phyloP scores from a whole-genome alignment of 2,113 vertebrate species.

The Nothocercus nigrocapillus region DNA sequence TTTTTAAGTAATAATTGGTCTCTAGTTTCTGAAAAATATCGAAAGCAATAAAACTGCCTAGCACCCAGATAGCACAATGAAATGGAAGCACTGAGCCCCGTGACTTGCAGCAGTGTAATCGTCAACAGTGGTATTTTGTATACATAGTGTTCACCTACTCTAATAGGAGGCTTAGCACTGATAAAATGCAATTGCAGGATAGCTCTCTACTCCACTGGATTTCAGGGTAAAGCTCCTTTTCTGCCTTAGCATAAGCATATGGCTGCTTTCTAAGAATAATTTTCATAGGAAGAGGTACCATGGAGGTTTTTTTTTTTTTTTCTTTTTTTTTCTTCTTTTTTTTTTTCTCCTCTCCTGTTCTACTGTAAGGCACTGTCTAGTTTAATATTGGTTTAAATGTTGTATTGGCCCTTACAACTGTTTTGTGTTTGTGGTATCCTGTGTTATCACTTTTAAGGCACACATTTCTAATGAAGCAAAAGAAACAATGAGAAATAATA shows the following conservation, averaged over 20 bases:
- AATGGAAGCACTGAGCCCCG: neutral
- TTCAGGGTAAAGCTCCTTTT: slow-evolving; percentile 39
- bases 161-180: slow-evolving; percentile 38
- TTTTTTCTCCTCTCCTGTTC: neutral
- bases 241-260: neutral
- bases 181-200: slow-evolving; percentile 12
- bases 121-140: neutral
- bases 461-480: slow-evolving; percentile 3
- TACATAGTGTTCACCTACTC: neutral
- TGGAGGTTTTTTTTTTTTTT: neutral
- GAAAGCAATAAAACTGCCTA: slow-evolving; percentile 15
- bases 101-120: neutral
- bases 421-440: neutral
- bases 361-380: neutral
- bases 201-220: neutral
- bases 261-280: slow-evolving; percentile 63
- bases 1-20: slow-evolving; percentile 73
- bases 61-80: neutral
- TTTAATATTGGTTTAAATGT: neutral
- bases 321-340: neutral
- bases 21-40: slow-evolving; percentile 51
- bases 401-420: neutral
- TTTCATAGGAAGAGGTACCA: slow-evolving; percentile 13
- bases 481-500: slow-evolving; percentile 30
- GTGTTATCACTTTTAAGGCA: neutral